These are phyloP conservation scores for Oryzias woworae DNA, from an alignment of 2,113 vertebrate species.

Conservation along the genomic window DNA sequence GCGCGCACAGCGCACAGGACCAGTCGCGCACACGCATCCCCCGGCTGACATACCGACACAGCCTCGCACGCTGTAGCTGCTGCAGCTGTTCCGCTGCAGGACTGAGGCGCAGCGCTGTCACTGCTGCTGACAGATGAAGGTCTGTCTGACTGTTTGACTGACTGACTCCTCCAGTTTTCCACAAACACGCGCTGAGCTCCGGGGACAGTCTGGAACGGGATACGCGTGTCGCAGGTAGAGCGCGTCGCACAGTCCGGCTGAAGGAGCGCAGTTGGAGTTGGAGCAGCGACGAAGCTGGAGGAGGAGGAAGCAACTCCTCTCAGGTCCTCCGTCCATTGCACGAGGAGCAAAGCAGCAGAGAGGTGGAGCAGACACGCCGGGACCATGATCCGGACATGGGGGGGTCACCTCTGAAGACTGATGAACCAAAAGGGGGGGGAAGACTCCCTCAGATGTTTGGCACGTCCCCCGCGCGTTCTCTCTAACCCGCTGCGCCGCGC, in stretches of 20 bases:
- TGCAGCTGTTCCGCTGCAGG: constrained; percentile 14
- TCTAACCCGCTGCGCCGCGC: constrained; percentile 44
- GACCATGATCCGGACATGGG: constrained; percentile 88
- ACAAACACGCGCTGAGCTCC: constrained; percentile 10
- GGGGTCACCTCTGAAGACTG: constrained; percentile 19
- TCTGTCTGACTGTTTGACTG: constrained; percentile 11
- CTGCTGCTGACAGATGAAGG: constrained; percentile 37
- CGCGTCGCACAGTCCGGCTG: constrained; percentile 69
- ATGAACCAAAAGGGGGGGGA: not conserved
- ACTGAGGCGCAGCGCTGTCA: constrained; percentile 60
- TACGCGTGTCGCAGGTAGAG: constrained; percentile 82
- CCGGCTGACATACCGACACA: constrained; percentile 61
- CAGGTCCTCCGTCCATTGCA: constrained; percentile 49
- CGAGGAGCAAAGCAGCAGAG: constrained; percentile 7
- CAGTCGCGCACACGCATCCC: constrained; percentile 29
- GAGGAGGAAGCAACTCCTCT: constrained; percentile 17
- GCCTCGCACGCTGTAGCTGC: constrained; percentile 24
- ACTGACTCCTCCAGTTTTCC: constrained; percentile 28
- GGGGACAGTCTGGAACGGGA: constrained; percentile 53
- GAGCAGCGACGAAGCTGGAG: no score
- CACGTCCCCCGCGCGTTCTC: not conserved
- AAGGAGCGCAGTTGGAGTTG: not conserved
- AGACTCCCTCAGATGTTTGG: not conserved
- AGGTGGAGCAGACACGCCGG: constrained; percentile 66
- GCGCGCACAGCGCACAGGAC: constrained; percentile 29